Conservation (phyloP, 2,888 invertebrate genomes). For the Gisinianus flammeolus region DNA sequence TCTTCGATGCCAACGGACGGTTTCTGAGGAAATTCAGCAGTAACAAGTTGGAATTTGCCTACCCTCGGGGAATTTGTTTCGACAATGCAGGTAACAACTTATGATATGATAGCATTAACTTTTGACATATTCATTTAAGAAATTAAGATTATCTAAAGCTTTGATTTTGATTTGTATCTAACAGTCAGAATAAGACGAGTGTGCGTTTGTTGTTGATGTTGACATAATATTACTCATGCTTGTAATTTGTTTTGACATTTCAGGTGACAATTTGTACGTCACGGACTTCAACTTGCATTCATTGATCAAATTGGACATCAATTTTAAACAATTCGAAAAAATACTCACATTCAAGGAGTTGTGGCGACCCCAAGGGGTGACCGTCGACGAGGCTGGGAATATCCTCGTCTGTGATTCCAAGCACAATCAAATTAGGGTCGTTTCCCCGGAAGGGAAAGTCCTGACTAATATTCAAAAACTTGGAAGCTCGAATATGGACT, state of each 20-base stretch:
- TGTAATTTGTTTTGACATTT: background rate
- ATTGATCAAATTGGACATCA: constrained; percentile 40
- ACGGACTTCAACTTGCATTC: constrained; percentile 49
- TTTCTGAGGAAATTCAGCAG: constrained; percentile 33
- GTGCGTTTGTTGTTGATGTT: background rate
- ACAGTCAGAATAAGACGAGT: background rate
- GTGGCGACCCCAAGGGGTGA: constrained; percentile 42
- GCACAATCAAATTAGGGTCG: constrained; percentile 31
- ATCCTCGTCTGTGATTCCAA: constrained; percentile 42
- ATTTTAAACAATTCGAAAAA: background rate
- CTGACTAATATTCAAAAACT: constrained; percentile 3
- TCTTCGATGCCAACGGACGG: constrained; percentile 39
- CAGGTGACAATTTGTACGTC: constrained; percentile 47
- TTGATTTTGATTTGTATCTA: background rate
- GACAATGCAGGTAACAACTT: background rate
- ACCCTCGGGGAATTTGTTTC: constrained; percentile 49
- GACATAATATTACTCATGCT: background rate
- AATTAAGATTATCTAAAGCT: no score
- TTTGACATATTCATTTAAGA: background rate
- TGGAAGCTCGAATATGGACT: constrained; percentile 8
- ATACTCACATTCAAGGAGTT: constrained; percentile 21
- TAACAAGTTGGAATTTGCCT: constrained; percentile 8
- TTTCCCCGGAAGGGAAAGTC: background rate
- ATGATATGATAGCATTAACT: background rate
- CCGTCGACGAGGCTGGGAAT: constrained; percentile 43